Conservation (phyloP, 2,888 invertebrate species). For the Drosophila dives region DNA sequence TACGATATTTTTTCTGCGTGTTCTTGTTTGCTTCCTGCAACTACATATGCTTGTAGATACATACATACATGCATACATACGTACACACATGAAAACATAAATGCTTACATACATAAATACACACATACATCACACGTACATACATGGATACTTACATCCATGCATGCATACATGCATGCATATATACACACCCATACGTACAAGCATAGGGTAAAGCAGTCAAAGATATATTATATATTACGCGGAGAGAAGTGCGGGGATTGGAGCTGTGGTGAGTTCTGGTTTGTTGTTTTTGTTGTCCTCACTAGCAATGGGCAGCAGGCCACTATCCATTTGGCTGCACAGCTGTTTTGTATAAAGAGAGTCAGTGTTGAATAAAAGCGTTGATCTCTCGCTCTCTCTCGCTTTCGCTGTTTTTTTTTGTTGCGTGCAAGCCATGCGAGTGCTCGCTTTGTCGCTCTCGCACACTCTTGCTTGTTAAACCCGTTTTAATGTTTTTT, state of each 20-base stretch:
- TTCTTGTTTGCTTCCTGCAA: constrained; percentile 17
- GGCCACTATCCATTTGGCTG: constrained; percentile 28
- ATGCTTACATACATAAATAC: neutral
- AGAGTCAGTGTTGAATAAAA: constrained; percentile 36
- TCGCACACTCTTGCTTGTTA: constrained; percentile 32
- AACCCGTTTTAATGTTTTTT: constrained; percentile 46
- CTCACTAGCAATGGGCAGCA: neutral
- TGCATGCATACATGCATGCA: neutral
- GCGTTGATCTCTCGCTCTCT: constrained; percentile 19
- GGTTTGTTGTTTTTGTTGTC: neutral
- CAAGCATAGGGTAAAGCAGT: constrained; percentile 34
- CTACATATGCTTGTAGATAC: constrained; percentile 1
- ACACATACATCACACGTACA: neutral
- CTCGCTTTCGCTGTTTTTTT: constrained; percentile 7
- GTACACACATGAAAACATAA: neutral
- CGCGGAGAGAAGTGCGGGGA: constrained; percentile 18
- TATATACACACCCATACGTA: neutral
- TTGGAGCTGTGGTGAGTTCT: constrained; percentile 46
- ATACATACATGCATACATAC: constrained; percentile 3
- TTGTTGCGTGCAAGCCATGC: constrained; percentile 19
- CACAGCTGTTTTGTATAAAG: constrained; percentile 50
- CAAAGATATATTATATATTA: constrained; percentile 48
- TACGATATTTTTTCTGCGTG: constrained; percentile 41
- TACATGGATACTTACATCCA: neutral
- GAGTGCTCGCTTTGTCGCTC: constrained; percentile 21